These are phyloP conservation scores for Ceyx margarethae DNA, from an alignment of 2,113 vertebrate genomes.

Conservation along the genomic window DNA sequence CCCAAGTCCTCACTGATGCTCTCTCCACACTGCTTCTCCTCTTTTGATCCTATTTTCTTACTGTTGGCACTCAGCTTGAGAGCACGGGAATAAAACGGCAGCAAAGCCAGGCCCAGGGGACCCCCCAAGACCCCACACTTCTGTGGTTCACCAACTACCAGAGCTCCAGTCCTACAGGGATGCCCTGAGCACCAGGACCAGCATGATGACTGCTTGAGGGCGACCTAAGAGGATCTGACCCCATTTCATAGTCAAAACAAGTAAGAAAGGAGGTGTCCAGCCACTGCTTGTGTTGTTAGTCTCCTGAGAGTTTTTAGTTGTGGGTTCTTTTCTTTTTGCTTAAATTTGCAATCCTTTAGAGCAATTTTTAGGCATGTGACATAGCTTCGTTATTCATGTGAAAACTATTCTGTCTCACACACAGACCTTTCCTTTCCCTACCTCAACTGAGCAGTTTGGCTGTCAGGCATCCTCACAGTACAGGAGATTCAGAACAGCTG, in stretches of 20 bases:
- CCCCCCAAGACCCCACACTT: rapidly evolving
- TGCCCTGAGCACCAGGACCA: background rate
- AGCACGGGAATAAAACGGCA: rapidly evolving
- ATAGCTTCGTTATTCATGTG: background rate
- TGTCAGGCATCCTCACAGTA: background rate
- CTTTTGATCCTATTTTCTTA: background rate
- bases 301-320: background rate
- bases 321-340: too few species aligned
- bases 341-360: background rate
- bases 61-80: background rate
- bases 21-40: background rate
- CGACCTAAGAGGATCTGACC: background rate
- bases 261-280: background rate
- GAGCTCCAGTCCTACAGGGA: rapidly evolving
- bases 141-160: rapidly evolving
- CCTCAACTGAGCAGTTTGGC: too few species aligned
- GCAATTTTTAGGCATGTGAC: background rate
- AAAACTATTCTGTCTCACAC: too few species aligned
- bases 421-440: background rate
- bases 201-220: rapidly evolving
- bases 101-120: background rate
- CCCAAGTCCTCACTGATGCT: background rate
- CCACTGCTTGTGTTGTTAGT: rapidly evolving
- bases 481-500: background rate
- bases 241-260: background rate